Evolutionary conservation across 2,113 vertebrate genomes (phyloP), one percentile per base, ranked within the genome.

Genomic region (Meleagris gallopavo): DNA sequence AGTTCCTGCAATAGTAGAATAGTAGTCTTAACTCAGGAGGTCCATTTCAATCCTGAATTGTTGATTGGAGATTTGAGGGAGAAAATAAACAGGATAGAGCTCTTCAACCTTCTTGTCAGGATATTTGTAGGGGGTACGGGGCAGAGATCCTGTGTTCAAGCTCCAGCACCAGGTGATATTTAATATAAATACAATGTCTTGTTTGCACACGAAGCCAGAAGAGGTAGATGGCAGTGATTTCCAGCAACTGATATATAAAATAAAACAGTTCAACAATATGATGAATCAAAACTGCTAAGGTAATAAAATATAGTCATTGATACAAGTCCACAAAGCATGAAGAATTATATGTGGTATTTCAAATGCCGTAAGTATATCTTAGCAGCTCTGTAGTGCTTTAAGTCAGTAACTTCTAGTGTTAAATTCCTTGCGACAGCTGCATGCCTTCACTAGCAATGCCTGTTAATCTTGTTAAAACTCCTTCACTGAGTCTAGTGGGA

Each of bases 361-460:
- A 16, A 29, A 13, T 55, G 60, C 65, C 8, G 1, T 3, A 15
- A 34, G 40, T 3, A 0, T 13, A 6, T 48, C n/a, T 36, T 14
- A 62, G 7, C 25, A 45, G 5, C 12, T 54, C n/a, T 54, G 27
- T 13, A 45, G 55, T 13, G 18, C 36, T 77, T 67, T 20, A 55
- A 55, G 41, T 21, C 41, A 30, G 60, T 64, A 71, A 22, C 9
- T 83, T 90, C 12, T 7, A 34, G 13, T 29, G 15, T 10, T 15
- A 14, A 36, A 8, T 22, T 40, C 13, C 9, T 1, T 38, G 40
- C 0, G 0, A 45, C 62, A 55, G 46, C 52, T 29, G 4, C 52
- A 32, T 46, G 27, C 38, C 30, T 60, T 71, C 13, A 12, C 8
- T 75, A 27, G 72, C 27, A 60, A 10, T 88, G 72, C 86, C 41